Percentiles rank a stretch among this genome's conserved stretches.
Evolutionary conservation across 2,888 invertebrate genomes (phyloP).

Genomic region (Callyntrura sp.): DNA sequence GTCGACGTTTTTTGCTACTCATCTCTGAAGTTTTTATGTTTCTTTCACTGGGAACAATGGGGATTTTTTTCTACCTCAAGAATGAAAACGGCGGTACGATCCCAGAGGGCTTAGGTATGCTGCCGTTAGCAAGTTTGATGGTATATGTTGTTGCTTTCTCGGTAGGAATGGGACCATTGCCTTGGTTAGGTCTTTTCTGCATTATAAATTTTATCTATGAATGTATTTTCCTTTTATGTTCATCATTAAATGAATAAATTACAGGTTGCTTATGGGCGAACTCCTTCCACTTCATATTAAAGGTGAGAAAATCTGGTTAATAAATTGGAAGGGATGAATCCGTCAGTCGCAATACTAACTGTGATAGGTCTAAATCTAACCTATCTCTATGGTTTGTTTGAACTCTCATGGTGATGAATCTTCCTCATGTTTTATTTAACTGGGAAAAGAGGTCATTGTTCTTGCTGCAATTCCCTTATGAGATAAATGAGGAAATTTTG

Average conservation of each 20-base stretch:
- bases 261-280: conserved; percentile 80
- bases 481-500: too few relatives aligned
- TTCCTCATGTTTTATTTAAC: too few relatives aligned
- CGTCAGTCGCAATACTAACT: too few relatives aligned
- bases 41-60: conserved; percentile 89
- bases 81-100: conserved; percentile 83
- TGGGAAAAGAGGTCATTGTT: too few relatives aligned
- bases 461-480: too few relatives aligned
- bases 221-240: neutral
- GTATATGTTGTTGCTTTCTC: conserved; percentile 93
- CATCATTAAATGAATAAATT: neutral
- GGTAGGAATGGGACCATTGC: conserved; percentile 89
- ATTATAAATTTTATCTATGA: neutral
- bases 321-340: neutral
- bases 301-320: conserved; percentile 40
- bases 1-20: conserved; percentile 91
- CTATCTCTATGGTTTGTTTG: neutral
- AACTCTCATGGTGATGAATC: neutral
- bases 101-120: conserved; percentile 88
- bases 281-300: conserved; percentile 80
- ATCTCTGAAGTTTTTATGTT: conserved; percentile 92
- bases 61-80: conserved; percentile 89
- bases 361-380: too few relatives aligned
- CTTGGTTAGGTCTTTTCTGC: conserved; percentile 65
- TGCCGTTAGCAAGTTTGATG: conserved; percentile 91